Base-by-base conservation (phyloP, 2,888 invertebrate genomes). In the Polietes domitor region DNA sequence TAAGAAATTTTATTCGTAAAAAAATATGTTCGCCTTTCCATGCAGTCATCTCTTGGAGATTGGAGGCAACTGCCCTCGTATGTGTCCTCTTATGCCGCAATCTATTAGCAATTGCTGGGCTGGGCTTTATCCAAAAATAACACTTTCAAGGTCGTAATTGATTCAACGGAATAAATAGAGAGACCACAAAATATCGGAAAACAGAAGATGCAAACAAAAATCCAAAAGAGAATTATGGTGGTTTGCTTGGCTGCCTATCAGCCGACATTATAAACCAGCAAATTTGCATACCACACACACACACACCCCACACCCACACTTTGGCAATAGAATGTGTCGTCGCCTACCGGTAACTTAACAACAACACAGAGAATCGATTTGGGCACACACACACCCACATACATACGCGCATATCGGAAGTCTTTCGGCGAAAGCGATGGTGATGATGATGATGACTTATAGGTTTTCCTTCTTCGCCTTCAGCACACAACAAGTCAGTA, bases 321-420 rank as follows among this genome's bases (percentile, higher is more conserved):
- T 47, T 9, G 15, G 6, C 47, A 2, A 37, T 3, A 32, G 32
- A 41, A 41, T 2, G 15, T 47, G 1, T 12, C n/a, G 12, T n/a
- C 2, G 15, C 47, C n/a, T 47, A 47, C 58, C 58, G 58, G 58
- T 58, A 58, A 26, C 58, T 58, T 58, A 58, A 58, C 58, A 26
- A 58, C 21, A n/a, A 53, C 47, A 47, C 5, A 12, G 58, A 58
- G 21, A 58, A 58, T 58, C 58, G 24, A 58, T 58, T 15, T 58
- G 15, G 15, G 26, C 58, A 47, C n/a, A 47, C 47, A 47, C n/a
- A 47, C 47, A 1, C n/a, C 15, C 15, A 47, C 2, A 47, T n/a
- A n/a, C n/a, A n/a, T 3, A n/a, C 47, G 2, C 15, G 47, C n/a
- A n/a, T 4, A n/a, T 47, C 12, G 47, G 47, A 21, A 58, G 26